phyloP scores from a whole-genome alignment of 2,888 invertebrate species.

The Caenorhabditis drosophilae region DNA sequence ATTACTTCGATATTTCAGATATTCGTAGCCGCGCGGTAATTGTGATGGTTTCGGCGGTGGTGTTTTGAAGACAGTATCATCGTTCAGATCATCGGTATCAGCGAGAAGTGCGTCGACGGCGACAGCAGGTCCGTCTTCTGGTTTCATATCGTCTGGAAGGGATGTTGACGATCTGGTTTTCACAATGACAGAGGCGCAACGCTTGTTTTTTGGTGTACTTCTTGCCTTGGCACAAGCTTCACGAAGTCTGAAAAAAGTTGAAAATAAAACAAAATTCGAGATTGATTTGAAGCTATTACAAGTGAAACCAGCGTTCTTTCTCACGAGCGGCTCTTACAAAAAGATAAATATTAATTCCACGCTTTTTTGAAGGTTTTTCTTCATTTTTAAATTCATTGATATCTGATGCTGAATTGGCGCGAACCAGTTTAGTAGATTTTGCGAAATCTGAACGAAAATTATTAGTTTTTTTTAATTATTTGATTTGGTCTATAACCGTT shows the following conservation, averaged over 20 bases:
- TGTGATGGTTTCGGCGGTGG: slow-evolving; percentile 16
- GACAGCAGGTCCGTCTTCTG: slow-evolving; percentile 12
- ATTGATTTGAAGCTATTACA: slow-evolving; percentile 31
- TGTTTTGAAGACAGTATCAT: slow-evolving; percentile 21
- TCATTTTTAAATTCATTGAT: slow-evolving; percentile 36
- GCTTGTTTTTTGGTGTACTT: not conserved
- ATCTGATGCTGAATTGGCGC: slow-evolving; percentile 47
- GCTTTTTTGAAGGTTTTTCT: slow-evolving; percentile 12
- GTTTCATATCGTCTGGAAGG: slow-evolving; percentile 19
- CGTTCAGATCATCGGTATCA: slow-evolving; percentile 25
- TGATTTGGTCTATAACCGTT: too few relatives aligned
- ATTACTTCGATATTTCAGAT: slow-evolving; percentile 32
- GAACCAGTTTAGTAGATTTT: too few relatives aligned
- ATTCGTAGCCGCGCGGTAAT: slow-evolving; percentile 27
- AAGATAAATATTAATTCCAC: slow-evolving; percentile 72
- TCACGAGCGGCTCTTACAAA: slow-evolving; percentile 85
- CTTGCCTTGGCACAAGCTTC: slow-evolving; percentile 53
- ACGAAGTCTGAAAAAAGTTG: slow-evolving; percentile 42
- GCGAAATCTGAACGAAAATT: too few relatives aligned
- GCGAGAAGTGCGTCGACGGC: slow-evolving; percentile 26
- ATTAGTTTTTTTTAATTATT: too few relatives aligned
- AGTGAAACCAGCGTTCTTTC: slow-evolving; percentile 85
- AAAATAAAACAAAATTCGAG: not conserved
- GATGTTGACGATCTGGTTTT: slow-evolving; percentile 23
- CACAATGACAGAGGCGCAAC: slow-evolving; percentile 19